phyloP scores from a whole-genome alignment of 2,113 vertebrate genomes.

The Podarcis raffonei region DNA sequence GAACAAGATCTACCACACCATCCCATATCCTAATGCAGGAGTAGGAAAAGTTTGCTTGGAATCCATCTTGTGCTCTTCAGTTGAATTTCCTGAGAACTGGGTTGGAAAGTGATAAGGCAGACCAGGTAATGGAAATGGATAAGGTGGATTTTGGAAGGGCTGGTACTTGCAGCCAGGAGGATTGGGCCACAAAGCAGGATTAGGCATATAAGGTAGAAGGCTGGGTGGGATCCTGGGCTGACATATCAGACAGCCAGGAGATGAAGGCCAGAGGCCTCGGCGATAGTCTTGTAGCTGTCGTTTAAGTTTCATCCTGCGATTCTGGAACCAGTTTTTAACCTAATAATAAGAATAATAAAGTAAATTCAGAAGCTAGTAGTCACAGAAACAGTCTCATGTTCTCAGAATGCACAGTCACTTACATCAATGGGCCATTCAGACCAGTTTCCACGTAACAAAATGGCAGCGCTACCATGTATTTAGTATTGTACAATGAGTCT shows the following conservation, averaged over 20 bases:
- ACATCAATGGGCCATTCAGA: not conserved
- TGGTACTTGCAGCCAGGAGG: constrained; percentile 26
- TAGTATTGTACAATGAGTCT: not conserved
- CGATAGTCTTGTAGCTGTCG: constrained; percentile 79
- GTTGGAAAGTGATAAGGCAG: constrained; percentile 1
- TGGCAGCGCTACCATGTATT: not conserved
- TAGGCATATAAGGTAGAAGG: not conserved
- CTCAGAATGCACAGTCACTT: not conserved
- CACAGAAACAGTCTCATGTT: not conserved
- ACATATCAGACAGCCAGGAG: not conserved
- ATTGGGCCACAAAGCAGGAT: constrained; percentile 40
- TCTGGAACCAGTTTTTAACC: constrained; percentile 91
- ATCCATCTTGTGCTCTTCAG: constrained; percentile 21
- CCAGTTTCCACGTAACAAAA: not conserved
- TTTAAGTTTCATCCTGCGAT: constrained; percentile 90
- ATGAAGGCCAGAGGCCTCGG: constrained; percentile 34
- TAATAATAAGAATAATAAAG: constrained; percentile 43
- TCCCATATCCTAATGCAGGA: no score
- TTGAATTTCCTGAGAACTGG: constrained; percentile 23
- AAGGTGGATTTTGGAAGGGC: not conserved
- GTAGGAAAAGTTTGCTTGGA: constrained; percentile 17
- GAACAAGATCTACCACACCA: accelerated
- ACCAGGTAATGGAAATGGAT: constrained; percentile 3
- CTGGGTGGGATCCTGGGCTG: accelerated
- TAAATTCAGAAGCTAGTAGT: not conserved